Evolutionary conservation across 2,113 vertebrate species (phyloP).

Genomic region (Nothobranchius furzeri): DNA sequence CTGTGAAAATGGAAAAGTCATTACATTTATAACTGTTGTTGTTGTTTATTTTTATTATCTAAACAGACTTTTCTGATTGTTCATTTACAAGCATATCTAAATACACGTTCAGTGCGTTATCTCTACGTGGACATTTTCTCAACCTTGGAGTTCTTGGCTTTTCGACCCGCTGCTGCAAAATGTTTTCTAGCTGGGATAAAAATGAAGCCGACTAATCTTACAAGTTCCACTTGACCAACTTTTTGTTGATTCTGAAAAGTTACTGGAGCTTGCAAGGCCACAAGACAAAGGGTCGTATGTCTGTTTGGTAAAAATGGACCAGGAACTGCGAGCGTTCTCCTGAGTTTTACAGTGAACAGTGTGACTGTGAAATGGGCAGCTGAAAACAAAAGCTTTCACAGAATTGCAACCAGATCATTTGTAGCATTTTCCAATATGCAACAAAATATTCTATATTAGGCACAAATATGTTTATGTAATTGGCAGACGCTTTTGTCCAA

Average conservation of each 20-base stretch:
- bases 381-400: no score
- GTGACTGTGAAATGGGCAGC: neutral
- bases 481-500: no score
- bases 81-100: no score
- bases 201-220: constrained; percentile 9
- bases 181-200: neutral
- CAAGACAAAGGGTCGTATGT: constrained; percentile 12
- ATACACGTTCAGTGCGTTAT: neutral
- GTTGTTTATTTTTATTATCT: no score
- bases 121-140: neutral
- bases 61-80: no score
- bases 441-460: no score
- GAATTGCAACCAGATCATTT: no score
- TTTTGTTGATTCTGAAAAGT: constrained; percentile 5
- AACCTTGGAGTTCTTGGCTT: neutral
- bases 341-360: neutral
- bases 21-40: no score
- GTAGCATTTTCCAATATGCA: no score
- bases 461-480: no score
- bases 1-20: no score
- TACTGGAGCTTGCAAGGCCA: constrained; percentile 2
- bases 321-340: neutral
- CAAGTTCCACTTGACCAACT: constrained; percentile 13
- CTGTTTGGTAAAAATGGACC: neutral
- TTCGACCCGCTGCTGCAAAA: neutral